Base-by-base conservation (phyloP, 92 coral and sea anemone genomes). In the Zoanthus solanderi region DNA sequence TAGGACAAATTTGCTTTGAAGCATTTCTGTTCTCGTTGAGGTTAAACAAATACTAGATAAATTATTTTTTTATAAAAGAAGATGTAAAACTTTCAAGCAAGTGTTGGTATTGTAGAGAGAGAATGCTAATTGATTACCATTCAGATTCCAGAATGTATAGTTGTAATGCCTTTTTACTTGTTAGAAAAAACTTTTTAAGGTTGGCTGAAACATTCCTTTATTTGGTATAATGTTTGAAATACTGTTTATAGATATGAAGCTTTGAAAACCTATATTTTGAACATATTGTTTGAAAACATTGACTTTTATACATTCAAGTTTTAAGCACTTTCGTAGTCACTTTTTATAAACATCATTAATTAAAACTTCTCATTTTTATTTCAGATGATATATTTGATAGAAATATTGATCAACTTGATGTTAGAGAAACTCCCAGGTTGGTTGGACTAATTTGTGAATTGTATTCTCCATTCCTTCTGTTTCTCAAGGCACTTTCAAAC, bases 301-400 rank as follows among this genome's bases (percentile, higher is more conserved):
- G 1, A 12, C 7, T 76, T 44, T 1, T 37, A 37, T 4, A 37
- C 42, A 47, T 6, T 9, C 28, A 17, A 18, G 10, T 9, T 18
- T 17, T 76, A 17, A 50, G 8, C 56, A 50, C 56, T 50, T 50
- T 11, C 23, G 10, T 50, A 50, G 1, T 50, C 12, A 7, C 5
- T 50, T 50, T 50, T 4, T 50, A 50, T 50, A 7, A 50, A 50
- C 4, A 37, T 2, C 4, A 37, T 37, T 37, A 37, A 37, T 37
- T 37, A 2, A 2, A 4, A 2, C 9, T 50, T 50, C 56, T 50
- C 13, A 14, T 57, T 53, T 37, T 74, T 58, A 28, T 74, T 79
- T 30, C 88, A 97, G 99, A 97, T 85, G 99, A 97, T 90, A 92
- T 97, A 86, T 95, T 97, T 89, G 99, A 97, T 66, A 90, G 94